phyloP scores from a whole-genome alignment of 92 coral and sea anemone genomes.

The Hydrozoanthus gracilis region DNA sequence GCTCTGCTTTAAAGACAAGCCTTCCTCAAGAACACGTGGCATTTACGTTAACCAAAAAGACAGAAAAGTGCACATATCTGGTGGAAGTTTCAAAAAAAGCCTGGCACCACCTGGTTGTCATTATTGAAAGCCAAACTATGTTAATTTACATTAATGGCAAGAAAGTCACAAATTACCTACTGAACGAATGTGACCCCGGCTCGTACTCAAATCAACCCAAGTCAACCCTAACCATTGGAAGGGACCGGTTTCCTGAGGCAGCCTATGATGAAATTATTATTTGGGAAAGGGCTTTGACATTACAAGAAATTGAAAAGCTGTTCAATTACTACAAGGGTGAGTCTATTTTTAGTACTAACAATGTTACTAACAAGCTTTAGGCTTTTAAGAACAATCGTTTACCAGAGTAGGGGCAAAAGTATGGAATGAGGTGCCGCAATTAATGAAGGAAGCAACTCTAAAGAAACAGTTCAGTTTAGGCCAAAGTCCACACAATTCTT shows the following conservation, averaged over 20 bases:
- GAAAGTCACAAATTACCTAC: neutral
- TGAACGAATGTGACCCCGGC: neutral
- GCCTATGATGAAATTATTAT: conserved; percentile 39
- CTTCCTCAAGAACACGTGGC: conserved; percentile 8
- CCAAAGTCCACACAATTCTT: no score
- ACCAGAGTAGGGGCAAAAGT: no score
- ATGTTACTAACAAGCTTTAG: neutral
- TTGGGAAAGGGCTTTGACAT: conserved; percentile 4
- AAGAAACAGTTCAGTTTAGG: no score
- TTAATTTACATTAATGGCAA: neutral
- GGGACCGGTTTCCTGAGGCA: neutral
- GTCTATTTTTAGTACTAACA: neutral
- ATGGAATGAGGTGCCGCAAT: no score
- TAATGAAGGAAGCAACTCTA: no score
- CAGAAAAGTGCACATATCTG: neutral
- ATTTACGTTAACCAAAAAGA: neutral
- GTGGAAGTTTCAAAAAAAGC: neutral
- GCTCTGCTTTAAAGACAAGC: neutral
- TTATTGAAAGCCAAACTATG: neutral
- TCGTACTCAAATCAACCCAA: neutral
- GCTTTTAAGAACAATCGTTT: neutral
- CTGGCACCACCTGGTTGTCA: conserved; percentile 13
- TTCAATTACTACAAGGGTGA: conserved; percentile 32
- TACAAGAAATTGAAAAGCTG: conserved; percentile 4
- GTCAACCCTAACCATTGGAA: conserved; percentile 16